These are phyloP conservation scores for Saguinus imperator DNA, from an alignment of 2,113 vertebrate genomes.

Conservation along the genomic window DNA sequence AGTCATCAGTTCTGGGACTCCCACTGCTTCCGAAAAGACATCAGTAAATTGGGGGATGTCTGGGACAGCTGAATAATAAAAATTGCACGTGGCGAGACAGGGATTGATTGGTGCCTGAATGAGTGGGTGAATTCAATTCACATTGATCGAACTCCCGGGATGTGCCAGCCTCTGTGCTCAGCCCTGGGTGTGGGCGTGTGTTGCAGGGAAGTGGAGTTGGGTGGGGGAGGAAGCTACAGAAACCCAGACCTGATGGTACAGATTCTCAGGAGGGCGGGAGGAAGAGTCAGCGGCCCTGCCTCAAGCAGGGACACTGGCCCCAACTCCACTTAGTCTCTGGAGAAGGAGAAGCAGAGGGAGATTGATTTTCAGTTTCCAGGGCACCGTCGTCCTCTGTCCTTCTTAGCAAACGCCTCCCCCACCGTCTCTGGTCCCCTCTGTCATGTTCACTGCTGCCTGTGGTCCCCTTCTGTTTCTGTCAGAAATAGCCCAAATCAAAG, in stretches of 20 bases:
- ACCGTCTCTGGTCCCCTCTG: not conserved
- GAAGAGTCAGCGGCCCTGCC: not conserved
- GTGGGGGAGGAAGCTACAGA: not conserved
- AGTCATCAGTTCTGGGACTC: constrained; percentile 32
- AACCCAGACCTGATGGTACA: not conserved
- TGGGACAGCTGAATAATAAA: not conserved
- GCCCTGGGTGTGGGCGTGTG: not conserved
- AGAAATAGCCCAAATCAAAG: not conserved
- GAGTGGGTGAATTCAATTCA: not conserved
- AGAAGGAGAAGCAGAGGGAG: not conserved
- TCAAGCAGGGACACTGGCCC: not conserved
- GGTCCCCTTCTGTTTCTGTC: not conserved
- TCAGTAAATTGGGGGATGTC: not conserved
- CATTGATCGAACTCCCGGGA: not conserved
- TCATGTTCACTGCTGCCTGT: not conserved
- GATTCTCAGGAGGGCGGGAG: not conserved
- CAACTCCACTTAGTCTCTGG: not conserved
- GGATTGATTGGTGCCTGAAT: not conserved
- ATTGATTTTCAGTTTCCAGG: not conserved
- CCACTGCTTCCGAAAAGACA: constrained; percentile 14
- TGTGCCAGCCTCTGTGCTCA: not conserved
- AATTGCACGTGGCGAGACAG: not conserved
- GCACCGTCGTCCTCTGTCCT: too few species aligned
- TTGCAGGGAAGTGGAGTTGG: not conserved
- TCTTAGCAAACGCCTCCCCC: not conserved